These are phyloP conservation scores for Drosophila rhopaloa DNA, from an alignment of 1,140 invertebrate species.

Conservation along the genomic window DNA sequence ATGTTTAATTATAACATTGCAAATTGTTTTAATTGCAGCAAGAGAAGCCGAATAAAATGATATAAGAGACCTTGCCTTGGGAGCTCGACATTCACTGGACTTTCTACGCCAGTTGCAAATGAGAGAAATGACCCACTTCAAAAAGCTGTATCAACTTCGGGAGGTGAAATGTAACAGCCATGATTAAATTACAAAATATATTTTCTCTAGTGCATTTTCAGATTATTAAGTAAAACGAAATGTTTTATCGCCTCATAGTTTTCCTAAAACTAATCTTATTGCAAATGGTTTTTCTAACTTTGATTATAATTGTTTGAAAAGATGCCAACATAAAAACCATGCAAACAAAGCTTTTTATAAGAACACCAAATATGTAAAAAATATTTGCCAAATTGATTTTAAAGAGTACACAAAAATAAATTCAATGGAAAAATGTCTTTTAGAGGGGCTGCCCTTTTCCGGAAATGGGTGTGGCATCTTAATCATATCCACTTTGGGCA, in stretches of 20 bases:
- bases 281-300: no score
- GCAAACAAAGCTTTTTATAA: no score
- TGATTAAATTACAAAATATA: no score
- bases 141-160: neutral
- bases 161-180: neutral
- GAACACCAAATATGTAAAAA: neutral
- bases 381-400: neutral
- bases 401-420: neutral
- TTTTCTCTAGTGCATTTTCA: no score
- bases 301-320: no score
- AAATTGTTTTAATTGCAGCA: constrained; percentile 66
- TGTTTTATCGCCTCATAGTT: no score
- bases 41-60: constrained; percentile 22
- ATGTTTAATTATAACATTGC: constrained; percentile 76
- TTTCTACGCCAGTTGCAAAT: constrained; percentile 30
- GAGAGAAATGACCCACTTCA: constrained; percentile 26
- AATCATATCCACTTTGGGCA: constrained; percentile 44
- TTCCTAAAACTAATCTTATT: no score
- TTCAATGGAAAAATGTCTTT: neutral
- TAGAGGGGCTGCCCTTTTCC: neutral
- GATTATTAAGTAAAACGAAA: no score
- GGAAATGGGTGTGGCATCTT: constrained; percentile 29
- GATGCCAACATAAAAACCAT: no score
- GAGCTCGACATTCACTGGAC: constrained; percentile 17
- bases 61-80: constrained; percentile 38